Evolutionary conservation across 2,113 vertebrate species (phyloP), one percentile per base, ranked within the genome.

Genomic region (Aptenodytes forsteri): DNA sequence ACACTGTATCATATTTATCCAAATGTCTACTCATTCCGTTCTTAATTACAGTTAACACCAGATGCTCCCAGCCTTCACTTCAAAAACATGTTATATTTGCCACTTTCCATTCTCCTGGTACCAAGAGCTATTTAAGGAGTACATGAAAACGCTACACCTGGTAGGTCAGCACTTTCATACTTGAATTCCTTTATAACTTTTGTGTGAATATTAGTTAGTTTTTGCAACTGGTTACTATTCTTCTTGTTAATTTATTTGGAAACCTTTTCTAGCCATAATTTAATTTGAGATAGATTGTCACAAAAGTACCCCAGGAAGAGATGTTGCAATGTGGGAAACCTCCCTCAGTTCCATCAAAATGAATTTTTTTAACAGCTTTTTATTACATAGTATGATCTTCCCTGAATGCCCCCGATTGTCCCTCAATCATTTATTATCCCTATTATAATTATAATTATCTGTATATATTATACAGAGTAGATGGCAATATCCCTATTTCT

Each of bases 41-140:
- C 46, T 90, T 95, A 88, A 79, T 90, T 92, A 85, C 27, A 76
- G 11, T 59, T 95, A n/a, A 36, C 16, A 92, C 29, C 86, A 92
- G 65, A 88, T 86, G 71, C 47, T 92, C 32, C 22, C 56, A 95
- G 70, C 55, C 15, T 71, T 82, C 54, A 29, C 47, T 80, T 76
- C 36, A 72, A 83, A 93, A 88, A 50, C 47, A 92, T 50, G 47
- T 72, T 86, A 7, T 36, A 83, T 72, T 85, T 85, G 55, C 61
- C 66, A 62, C 56, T 84, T 90, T 17, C 70, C 42, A 67, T 54
- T 85, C 58, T 56, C 29, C 9, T 56, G 25, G 32, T 72, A 89
- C 40, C 34, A 55, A 76, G 42, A 44, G n/a, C 52, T 92, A 86
- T 86, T 80, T 79, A 79, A 88, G n/a, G 61, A 85, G 19, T 25